Conservation (phyloP, 2,888 invertebrate genomes). For the Eupithecia subfuscata region DNA sequence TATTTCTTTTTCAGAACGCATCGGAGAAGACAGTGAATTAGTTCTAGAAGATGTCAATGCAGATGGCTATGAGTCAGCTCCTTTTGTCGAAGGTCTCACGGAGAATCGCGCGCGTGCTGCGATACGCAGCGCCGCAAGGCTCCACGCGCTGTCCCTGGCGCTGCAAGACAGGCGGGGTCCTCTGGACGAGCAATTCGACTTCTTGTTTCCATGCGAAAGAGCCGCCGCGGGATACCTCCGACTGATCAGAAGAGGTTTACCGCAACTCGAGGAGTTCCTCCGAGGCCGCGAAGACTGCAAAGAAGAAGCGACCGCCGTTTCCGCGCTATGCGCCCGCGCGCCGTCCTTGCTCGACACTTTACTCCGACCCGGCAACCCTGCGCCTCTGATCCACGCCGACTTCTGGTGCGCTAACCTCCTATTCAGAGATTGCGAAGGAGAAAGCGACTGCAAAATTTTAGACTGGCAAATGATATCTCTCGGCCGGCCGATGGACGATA, state of each 20-base stretch:
- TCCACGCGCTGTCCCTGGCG: constrained; percentile 89
- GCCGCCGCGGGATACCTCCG: constrained; percentile 92
- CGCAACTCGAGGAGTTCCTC: constrained; percentile 89
- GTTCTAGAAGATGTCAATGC: constrained; percentile 90
- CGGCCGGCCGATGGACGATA: constrained; percentile 90
- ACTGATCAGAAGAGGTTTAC: constrained; percentile 89
- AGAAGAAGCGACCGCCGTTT: constrained; percentile 85
- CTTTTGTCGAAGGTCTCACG: constrained; percentile 88
- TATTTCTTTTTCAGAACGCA: constrained; percentile 64
- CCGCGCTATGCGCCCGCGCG: constrained; percentile 87
- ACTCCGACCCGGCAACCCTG: constrained; percentile 89
- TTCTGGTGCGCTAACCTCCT: constrained; percentile 93
- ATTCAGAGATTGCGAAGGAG: constrained; percentile 82
- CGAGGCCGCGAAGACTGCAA: constrained; percentile 86
- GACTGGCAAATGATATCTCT: constrained; percentile 95
- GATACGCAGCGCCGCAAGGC: constrained; percentile 87
- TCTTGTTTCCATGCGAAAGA: constrained; percentile 90
- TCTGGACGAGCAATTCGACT: constrained; percentile 80
- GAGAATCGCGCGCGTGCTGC: constrained; percentile 87
- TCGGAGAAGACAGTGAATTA: constrained; percentile 84
- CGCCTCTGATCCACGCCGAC: constrained; percentile 91
- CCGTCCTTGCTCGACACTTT: constrained; percentile 89
- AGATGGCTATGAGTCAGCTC: constrained; percentile 85
- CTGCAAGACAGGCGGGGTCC: constrained; percentile 77
- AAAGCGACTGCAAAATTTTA: constrained; percentile 87